A percentile compares a stretch with the other conserved stretches of the same genome.
Evolutionary conservation across 2,113 vertebrate species (phyloP).

Genomic region (Thalassarche chlororhynchos): DNA sequence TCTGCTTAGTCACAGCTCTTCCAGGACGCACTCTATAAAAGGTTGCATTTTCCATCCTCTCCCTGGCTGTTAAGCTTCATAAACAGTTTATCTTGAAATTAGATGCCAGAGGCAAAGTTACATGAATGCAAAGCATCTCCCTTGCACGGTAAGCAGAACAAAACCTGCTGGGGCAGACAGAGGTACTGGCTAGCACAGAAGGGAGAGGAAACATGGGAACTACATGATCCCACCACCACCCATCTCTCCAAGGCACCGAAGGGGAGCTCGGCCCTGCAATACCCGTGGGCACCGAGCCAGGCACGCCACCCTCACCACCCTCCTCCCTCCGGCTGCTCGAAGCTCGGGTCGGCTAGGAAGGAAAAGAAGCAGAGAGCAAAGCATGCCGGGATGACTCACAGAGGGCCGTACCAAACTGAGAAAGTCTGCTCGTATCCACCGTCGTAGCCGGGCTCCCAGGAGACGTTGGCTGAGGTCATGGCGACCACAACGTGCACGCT

Average conservation of each 20-base stretch:
- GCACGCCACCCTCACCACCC: background rate
- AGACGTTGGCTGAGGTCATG: conserved; percentile 95
- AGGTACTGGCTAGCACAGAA: background rate
- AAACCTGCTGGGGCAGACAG: background rate
- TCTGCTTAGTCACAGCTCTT: conserved; percentile 60
- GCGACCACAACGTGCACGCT: conserved; percentile 90
- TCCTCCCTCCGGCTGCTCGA: background rate
- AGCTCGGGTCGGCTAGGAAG: conserved; percentile 49
- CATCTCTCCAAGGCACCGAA: background rate
- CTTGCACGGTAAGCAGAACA: background rate
- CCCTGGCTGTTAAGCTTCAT: conserved; percentile 16
- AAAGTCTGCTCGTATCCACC: conserved; percentile 99
- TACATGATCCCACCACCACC: background rate
- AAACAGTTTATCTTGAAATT: conserved; percentile 63
- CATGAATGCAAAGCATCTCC: background rate
- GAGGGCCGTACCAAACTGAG: conserved; percentile 99
- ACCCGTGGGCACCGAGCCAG: background rate
- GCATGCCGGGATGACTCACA: conserved; percentile 99
- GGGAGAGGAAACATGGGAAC: background rate
- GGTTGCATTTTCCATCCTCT: conserved; percentile 18
- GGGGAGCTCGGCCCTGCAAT: background rate
- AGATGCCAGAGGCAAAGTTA: conserved; percentile 49
- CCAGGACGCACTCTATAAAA: conserved; percentile 16
- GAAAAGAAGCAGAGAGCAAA: conserved; percentile 94
- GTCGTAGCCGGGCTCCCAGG: conserved; percentile 98